Conservation (phyloP, 2,888 invertebrate species). For the Eupithecia vulgata region DNA sequence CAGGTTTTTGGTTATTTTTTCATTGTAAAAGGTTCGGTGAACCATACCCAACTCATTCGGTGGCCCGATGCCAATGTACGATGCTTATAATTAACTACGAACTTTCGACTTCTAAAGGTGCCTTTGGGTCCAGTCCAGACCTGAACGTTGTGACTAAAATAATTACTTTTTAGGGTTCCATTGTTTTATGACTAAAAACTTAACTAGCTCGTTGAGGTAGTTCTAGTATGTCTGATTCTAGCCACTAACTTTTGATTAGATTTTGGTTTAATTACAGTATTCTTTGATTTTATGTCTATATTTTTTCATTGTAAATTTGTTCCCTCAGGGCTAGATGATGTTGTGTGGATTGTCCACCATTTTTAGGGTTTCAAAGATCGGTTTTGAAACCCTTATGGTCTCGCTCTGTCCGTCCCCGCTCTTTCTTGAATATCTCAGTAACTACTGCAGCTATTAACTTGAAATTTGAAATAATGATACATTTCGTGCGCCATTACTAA, state of each 20-base stretch:
- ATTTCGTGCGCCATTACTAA: too few relatives aligned
- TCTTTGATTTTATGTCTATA: not conserved
- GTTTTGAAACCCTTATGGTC: too few relatives aligned
- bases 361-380: too few relatives aligned
- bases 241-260: not conserved
- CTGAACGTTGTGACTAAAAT: constrained; percentile 28
- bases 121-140: constrained; percentile 10
- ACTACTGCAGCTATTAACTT: too few relatives aligned
- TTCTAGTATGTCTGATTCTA: not conserved
- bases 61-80: constrained; percentile 1
- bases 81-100: constrained; percentile 3
- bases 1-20: not conserved
- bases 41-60: constrained; percentile 4
- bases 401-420: too few relatives aligned
- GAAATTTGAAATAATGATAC: too few relatives aligned
- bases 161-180: constrained; percentile 26
- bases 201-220: not conserved
- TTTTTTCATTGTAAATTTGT: too few relatives aligned
- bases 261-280: not conserved
- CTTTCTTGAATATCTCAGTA: too few relatives aligned
- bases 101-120: constrained; percentile 30
- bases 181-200: constrained; percentile 15
- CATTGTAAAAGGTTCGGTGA: not conserved
- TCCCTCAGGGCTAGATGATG: too few relatives aligned
- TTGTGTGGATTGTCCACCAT: too few relatives aligned